phyloP scores from a whole-genome alignment of 2,113 vertebrate species.

The Colossoma macropomum region DNA sequence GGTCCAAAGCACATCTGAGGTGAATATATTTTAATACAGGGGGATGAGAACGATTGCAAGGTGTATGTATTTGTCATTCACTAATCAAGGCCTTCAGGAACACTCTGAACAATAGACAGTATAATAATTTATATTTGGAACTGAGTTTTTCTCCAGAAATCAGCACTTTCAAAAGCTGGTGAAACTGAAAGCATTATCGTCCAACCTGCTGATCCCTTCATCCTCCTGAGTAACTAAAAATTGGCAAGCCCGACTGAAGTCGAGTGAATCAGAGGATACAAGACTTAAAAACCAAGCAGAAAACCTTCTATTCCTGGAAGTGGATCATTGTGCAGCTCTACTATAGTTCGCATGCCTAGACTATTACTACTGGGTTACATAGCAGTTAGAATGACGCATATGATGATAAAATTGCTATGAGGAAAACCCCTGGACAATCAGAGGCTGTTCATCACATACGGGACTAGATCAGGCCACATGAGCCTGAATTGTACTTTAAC shows the following conservation, averaged over 20 bases:
- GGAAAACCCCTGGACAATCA: not conserved
- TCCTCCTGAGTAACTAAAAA: too few relatives aligned
- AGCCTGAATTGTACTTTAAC: not conserved
- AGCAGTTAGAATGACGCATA: conserved; percentile 3
- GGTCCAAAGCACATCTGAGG: not conserved
- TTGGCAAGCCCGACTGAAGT: too few relatives aligned
- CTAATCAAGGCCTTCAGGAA: too few relatives aligned
- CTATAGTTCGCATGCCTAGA: conserved; percentile 29
- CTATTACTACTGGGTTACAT: conserved; percentile 23
- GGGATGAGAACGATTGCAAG: too few relatives aligned
- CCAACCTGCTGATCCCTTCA: too few relatives aligned
- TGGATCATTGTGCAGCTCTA: conserved; percentile 19
- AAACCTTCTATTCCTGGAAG: conserved; percentile 35
- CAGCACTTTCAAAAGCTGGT: too few relatives aligned
- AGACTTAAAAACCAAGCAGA: not conserved
- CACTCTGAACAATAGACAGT: too few relatives aligned
- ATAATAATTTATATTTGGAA: too few relatives aligned
- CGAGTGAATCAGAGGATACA: conserved; percentile 10
- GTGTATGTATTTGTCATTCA: too few relatives aligned
- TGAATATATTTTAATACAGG: not conserved
- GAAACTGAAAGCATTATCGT: too few relatives aligned
- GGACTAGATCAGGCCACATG: not conserved
- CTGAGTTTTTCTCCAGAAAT: too few relatives aligned
- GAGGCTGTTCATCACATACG: not conserved
- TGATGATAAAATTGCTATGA: not conserved